Evolutionary conservation across 2,113 vertebrate genomes (phyloP).

Genomic region (Antechinus flavipes): DNA sequence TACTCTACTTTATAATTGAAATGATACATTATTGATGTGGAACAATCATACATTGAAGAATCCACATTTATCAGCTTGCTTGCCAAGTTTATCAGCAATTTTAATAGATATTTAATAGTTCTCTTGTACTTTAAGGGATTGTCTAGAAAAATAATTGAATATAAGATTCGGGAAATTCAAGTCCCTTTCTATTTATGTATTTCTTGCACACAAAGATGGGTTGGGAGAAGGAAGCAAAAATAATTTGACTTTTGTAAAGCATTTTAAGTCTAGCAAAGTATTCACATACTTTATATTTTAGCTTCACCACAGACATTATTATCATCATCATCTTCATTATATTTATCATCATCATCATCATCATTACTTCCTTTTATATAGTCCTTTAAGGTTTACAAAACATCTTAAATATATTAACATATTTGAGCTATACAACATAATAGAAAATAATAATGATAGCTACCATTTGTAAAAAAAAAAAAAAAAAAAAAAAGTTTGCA

Average conservation of each 20-base stretch:
- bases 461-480: too few relatives aligned
- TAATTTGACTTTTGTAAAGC: neutral
- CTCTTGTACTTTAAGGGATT: neutral
- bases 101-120: slow-evolving; percentile 8
- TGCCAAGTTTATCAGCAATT: neutral
- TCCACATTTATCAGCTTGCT: neutral
- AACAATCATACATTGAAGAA: neutral
- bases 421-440: too few relatives aligned
- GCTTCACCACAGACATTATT: too few relatives aligned
- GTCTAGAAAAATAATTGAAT: slow-evolving; percentile 29
- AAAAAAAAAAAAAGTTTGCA: too few relatives aligned
- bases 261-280: neutral
- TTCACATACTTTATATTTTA: neutral
- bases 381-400: too few relatives aligned
- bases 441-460: too few relatives aligned
- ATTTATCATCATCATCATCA: too few relatives aligned
- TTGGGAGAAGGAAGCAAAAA: neutral
- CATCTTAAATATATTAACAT: too few relatives aligned
- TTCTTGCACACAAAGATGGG: slow-evolving; percentile 24
- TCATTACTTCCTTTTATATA: too few relatives aligned
- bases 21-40: neutral
- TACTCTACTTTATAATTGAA: neutral
- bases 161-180: neutral
- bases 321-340: too few relatives aligned
- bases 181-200: neutral